These are phyloP conservation scores for Blastomussa wellsi DNA, from an alignment of 92 coral and sea anemone genomes.

Conservation along the genomic window DNA sequence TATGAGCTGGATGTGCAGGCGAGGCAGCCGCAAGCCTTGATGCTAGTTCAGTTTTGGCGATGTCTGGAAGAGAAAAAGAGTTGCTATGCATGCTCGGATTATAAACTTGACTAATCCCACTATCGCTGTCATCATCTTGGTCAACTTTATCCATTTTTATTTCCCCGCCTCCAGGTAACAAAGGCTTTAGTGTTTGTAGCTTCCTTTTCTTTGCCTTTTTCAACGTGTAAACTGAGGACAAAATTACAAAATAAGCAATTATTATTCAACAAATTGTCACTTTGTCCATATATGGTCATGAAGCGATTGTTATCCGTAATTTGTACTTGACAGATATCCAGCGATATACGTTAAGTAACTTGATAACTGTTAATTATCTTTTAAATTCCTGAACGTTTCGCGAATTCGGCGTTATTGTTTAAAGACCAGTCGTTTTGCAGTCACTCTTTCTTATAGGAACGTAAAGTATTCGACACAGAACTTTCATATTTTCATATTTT, in stretches of 20 bases:
- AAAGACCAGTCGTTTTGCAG: neutral
- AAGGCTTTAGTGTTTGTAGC: conserved; percentile 64
- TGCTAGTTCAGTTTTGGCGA: conserved; percentile 81
- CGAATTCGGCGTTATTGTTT: neutral
- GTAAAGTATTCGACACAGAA: too few species aligned
- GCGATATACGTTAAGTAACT: too few species aligned
- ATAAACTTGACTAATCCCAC: conserved; percentile 78
- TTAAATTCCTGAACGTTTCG: neutral
- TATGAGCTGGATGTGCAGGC: conserved; percentile 51
- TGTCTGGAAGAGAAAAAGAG: conserved; percentile 59
- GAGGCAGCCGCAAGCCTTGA: conserved; percentile 56
- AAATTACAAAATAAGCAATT: neutral
- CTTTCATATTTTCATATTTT: too few species aligned
- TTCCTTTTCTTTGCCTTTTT: conserved; percentile 73
- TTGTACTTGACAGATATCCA: too few species aligned
- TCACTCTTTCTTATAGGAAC: neutral
- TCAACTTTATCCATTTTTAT: conserved; percentile 39
- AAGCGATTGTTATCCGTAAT: too few species aligned
- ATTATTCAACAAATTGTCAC: too few species aligned
- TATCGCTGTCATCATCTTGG: conserved; percentile 77
- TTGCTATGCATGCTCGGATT: conserved; percentile 49
- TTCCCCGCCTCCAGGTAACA: conserved; percentile 46
- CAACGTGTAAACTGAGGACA: conserved; percentile 67
- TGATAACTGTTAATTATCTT: neutral
- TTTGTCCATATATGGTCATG: too few species aligned